These are phyloP conservation scores for Australoheros scitulus DNA, from an alignment of 2,113 vertebrate genomes.

Conservation along the genomic window DNA sequence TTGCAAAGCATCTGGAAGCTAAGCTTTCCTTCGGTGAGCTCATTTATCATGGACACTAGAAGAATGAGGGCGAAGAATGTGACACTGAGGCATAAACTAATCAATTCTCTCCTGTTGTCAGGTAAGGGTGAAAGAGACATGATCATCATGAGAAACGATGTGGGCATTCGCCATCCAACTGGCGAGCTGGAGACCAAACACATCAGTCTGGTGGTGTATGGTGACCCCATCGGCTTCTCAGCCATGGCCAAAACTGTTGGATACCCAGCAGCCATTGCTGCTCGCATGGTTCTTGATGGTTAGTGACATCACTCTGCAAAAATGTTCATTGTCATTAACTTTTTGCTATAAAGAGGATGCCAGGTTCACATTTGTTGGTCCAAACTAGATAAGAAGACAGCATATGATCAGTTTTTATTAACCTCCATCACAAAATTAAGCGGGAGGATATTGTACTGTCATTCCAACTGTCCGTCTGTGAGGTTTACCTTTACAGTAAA, in stretches of 20 bases:
- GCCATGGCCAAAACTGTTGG: slow-evolving; percentile 98
- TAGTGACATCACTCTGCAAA: slow-evolving; percentile 60
- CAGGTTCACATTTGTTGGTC: no score
- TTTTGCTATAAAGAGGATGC: no score
- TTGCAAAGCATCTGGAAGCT: slow-evolving; percentile 90
- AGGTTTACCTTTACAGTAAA: no score
- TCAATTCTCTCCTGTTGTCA: slow-evolving; percentile 44
- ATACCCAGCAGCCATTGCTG: slow-evolving; percentile 90
- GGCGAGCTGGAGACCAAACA: slow-evolving; percentile 93
- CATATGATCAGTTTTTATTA: no score
- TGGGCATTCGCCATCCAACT: slow-evolving; percentile 90
- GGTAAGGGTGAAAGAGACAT: slow-evolving; percentile 90
- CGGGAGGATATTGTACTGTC: no score
- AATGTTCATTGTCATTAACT: background rate
- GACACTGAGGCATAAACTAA: background rate
- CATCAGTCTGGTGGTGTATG: slow-evolving; percentile 91
- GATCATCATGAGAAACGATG: slow-evolving; percentile 91
- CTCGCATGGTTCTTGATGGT: slow-evolving; percentile 95
- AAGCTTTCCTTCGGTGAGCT: slow-evolving; percentile 89
- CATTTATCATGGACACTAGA: background rate
- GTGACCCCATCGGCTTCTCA: slow-evolving; percentile 88
- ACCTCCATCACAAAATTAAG: no score
- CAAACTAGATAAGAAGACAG: no score
- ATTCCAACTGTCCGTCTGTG: no score
- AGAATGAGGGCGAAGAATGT: background rate